phyloP scores from a whole-genome alignment of 2,113 vertebrate genomes.

The Casuarius casuarius region DNA sequence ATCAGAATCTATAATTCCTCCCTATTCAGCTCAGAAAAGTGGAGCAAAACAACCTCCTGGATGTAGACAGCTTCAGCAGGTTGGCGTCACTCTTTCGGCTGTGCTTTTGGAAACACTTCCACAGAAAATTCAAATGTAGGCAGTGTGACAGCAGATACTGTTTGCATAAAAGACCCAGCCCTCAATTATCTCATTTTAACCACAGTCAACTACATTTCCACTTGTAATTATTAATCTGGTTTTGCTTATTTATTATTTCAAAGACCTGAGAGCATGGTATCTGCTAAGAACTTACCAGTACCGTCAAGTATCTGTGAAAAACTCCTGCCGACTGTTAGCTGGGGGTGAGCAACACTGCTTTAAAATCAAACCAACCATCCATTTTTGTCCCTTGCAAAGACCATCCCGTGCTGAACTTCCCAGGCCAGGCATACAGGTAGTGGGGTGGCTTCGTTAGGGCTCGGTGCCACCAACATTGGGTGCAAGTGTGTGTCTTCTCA shows the following conservation, averaged over 20 bases:
- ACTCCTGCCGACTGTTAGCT: not conserved
- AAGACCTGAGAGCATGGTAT: not conserved
- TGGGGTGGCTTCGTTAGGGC: not conserved
- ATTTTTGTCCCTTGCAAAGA: not conserved
- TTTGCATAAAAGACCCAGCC: not conserved
- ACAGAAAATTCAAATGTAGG: not conserved
- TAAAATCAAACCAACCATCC: not conserved
- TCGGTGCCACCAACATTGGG: accelerated
- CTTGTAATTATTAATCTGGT: not conserved
- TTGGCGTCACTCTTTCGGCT: not conserved
- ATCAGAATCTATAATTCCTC: not conserved
- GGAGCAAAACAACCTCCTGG: not conserved
- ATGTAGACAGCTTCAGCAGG: not conserved
- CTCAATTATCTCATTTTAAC: not conserved
- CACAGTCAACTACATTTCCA: not conserved
- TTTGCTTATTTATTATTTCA: not conserved
- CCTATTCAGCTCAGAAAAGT: not conserved
- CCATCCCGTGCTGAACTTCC: not conserved
- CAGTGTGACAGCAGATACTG: accelerated
- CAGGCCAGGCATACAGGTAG: accelerated
- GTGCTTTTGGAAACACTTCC: not conserved
- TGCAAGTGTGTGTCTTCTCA: accelerated
- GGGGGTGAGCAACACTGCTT: not conserved
- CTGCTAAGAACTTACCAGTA: not conserved
- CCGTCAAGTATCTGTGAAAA: not conserved